Conservation (phyloP, 2,113 vertebrate species). For the Microcebus jonahi region DNA sequence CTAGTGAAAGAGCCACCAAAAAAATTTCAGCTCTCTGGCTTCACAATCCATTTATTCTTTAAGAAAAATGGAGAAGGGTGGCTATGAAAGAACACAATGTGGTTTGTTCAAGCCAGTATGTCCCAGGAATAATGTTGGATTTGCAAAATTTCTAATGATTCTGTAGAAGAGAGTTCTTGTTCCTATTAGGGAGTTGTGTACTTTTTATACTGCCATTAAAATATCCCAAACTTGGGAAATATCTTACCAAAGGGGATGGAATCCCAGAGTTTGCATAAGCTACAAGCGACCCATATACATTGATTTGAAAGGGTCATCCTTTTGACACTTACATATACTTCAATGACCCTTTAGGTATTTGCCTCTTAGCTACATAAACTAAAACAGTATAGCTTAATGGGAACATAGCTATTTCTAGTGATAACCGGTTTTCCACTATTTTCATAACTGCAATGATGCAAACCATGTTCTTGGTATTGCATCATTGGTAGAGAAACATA, state of each 20-base stretch:
- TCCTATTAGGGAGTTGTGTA: not conserved
- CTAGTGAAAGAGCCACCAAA: not conserved
- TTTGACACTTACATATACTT: not conserved
- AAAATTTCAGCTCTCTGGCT: not conserved
- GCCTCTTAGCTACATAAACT: not conserved
- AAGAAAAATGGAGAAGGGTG: not conserved
- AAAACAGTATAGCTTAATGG: not conserved
- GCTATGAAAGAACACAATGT: not conserved
- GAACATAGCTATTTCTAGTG: not conserved
- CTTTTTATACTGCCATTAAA: not conserved
- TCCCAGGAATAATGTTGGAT: not conserved
- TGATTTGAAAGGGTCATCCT: not conserved
- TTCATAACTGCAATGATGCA: not conserved
- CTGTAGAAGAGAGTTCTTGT: not conserved
- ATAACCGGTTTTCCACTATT: not conserved
- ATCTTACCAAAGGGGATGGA: not conserved
- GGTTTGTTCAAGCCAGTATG: not conserved
- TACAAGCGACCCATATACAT: not conserved
- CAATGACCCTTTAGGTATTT: not conserved
- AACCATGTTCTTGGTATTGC: not conserved
- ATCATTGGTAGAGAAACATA: not conserved
- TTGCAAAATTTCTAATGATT: not conserved
- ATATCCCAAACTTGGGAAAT: not conserved
- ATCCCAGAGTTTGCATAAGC: not conserved
- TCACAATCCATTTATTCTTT: not conserved